Base-by-base conservation (phyloP, 1,140 invertebrate species). In the Leucophenga varia region DNA sequence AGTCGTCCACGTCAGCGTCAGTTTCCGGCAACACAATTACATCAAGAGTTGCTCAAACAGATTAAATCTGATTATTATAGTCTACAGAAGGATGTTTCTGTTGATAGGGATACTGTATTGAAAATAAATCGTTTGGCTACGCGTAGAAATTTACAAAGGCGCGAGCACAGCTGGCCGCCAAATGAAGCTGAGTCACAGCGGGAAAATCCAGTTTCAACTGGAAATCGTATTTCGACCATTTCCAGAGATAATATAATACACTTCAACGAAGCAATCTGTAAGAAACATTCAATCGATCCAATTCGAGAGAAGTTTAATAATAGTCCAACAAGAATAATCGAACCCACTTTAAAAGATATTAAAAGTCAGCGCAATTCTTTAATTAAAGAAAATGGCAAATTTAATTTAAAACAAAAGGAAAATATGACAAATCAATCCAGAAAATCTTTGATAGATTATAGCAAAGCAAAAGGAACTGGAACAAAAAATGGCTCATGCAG, bases 151-250 rank as follows among this genome's bases (percentile, higher is more conserved):
- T 45, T 69, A 18, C 57, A 61, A 34, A 67, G 57, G 40, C 51
- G 72, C 10, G 72, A 74, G 43, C 58, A 74, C 54, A 74, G 72
- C 34, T 74, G 72, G 72, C 72, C 72, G 12, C 72, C 72, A 6
- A 28, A 46, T 9, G 54, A 57, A 31, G 32, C 19, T n/a, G 17
- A 20, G 14, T 35, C 28, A 14, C 50, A 45, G 20, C 16, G 21
- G 22, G 7, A 5, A 8, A 9, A 47, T 3, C 34, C 22, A 21
- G 7, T 22, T 13, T 8, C 21, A 37, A 30, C 21, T 25, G 16
- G 10, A 9, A 37, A n/a, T 16, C 38, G 39, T 21, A 37, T 43
- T 17, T 30, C 28, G n/a, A n/a, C n/a, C n/a, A n/a, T n/a, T n/a
- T 50, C 42, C 5, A 47, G 17, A 21, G 46, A 52, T 31, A 52